Percentiles rank a stretch among this genome's conserved stretches.
These are phyloP conservation scores for Catamblyrhynchus diadema DNA, from an alignment of 2,797 vertebrate species.

Conservation along the genomic window DNA sequence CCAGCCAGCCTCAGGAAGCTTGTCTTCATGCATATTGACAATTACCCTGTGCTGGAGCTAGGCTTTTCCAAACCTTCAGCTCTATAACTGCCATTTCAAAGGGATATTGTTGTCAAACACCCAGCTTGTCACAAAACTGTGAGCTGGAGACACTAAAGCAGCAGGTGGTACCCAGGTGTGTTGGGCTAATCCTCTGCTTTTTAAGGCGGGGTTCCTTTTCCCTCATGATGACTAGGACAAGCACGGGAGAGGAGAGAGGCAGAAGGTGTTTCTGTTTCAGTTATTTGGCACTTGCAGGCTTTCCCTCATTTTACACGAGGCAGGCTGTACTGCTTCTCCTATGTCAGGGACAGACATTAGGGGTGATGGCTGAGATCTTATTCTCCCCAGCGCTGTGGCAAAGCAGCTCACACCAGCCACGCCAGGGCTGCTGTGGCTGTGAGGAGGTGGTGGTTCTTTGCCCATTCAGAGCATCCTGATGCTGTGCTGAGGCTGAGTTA, in stretches of 20 bases:
- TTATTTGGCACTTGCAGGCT: neutral
- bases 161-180: constrained; percentile 15
- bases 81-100: constrained; percentile 13
- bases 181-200: neutral
- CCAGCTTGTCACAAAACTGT: neutral
- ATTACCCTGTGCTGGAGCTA: neutral
- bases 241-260: neutral
- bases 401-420: neutral
- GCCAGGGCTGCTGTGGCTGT: neutral
- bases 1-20: neutral
- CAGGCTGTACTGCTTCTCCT: neutral
- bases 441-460: neutral
- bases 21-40: neutral
- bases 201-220: neutral
- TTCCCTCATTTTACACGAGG: neutral
- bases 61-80: neutral
- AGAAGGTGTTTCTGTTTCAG: neutral
- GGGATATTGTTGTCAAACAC: neutral
- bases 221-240: neutral
- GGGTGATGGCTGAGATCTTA: neutral
- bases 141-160: constrained; percentile 30
- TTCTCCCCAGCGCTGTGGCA: neutral
- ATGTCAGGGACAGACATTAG: neutral
- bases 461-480: neutral
- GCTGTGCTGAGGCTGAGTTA: neutral